phyloP scores from a whole-genome alignment of 1,140 invertebrate species.

The Diachasmimorpha longicaudata region DNA sequence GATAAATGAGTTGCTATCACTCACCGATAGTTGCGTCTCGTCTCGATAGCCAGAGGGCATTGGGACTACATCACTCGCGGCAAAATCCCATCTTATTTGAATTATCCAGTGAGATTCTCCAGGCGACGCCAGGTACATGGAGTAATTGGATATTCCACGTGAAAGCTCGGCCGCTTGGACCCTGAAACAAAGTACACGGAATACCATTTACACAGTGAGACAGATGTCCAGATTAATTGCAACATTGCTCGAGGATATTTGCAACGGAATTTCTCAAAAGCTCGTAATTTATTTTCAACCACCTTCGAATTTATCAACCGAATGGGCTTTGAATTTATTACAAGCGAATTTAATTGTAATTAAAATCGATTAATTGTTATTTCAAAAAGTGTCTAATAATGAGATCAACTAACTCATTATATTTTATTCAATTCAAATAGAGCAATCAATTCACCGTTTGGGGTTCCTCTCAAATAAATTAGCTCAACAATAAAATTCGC shows the following conservation, averaged over 20 bases:
- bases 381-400: not conserved
- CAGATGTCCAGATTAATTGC: conserved; percentile 3
- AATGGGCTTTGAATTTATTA: not conserved
- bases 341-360: not conserved
- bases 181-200: not conserved
- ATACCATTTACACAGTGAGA: conserved; percentile 4
- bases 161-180: not conserved
- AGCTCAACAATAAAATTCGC: too few relatives aligned
- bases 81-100: conserved; percentile 5
- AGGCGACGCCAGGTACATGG: not conserved
- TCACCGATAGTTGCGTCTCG: not conserved
- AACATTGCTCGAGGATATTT: not conserved
- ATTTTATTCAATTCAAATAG: not conserved
- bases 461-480: too few relatives aligned
- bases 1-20: not conserved
- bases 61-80: not conserved
- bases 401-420: not conserved
- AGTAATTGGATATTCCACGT: conserved; percentile 4
- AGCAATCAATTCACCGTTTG: too few relatives aligned
- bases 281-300: not conserved
- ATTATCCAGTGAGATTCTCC: not conserved
- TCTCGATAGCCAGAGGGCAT: not conserved
- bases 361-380: not conserved
- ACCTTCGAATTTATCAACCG: not conserved
- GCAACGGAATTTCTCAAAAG: not conserved